Percentiles rank a stretch among this genome's conserved stretches.
Evolutionary conservation across 2,113 vertebrate genomes (phyloP).

Genomic region (Mellivora capensis): DNA sequence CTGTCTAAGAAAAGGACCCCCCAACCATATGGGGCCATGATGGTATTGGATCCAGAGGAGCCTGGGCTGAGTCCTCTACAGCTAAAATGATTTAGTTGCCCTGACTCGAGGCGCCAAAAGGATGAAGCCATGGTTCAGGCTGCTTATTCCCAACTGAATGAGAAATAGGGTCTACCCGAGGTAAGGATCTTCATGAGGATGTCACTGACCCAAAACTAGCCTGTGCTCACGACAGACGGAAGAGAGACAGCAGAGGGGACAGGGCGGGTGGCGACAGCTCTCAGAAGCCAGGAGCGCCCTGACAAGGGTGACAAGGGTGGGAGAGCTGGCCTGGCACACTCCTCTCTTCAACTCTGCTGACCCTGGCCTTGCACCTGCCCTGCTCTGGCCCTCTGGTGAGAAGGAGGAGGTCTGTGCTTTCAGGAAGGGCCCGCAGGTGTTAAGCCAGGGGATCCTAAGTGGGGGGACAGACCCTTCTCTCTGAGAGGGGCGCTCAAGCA

Average conservation of each 20-base stretch:
- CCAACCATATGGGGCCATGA: too few relatives aligned
- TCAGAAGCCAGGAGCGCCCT: neutral
- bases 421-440: neutral
- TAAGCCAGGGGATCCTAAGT: neutral
- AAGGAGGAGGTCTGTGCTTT: neutral
- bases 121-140: neutral
- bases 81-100: neutral
- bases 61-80: neutral
- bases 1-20: neutral
- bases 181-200: neutral
- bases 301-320: neutral
- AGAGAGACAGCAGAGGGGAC: neutral
- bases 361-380: neutral
- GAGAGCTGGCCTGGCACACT: too few relatives aligned
- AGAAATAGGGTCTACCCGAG: neutral
- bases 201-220: neutral
- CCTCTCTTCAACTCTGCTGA: neutral
- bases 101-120: neutral
- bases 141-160: neutral
- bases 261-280: rapidly evolving
- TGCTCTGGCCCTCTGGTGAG: neutral
- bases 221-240: neutral
- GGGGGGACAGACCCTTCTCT: neutral
- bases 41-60: neutral
- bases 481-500: neutral